Percentiles rank a stretch among this genome's conserved stretches.
These are phyloP conservation scores for Ethmia dodecea DNA, from an alignment of 2,888 invertebrate species.

Conservation along the genomic window DNA sequence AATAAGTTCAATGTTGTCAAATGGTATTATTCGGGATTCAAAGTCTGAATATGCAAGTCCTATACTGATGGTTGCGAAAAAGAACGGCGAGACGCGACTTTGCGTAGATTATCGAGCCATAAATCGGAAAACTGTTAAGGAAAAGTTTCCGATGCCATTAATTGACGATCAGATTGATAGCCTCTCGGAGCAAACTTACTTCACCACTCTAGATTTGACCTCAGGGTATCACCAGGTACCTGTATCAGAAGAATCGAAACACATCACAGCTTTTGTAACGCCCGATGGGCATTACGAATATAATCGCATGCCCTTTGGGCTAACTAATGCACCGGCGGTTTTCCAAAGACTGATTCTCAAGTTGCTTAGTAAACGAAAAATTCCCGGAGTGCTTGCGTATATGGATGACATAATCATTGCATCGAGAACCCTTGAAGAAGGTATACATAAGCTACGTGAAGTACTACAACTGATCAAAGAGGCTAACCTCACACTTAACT, in stretches of 20 bases:
- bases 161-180: not conserved
- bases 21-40: constrained; percentile 2
- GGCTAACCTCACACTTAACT: constrained; percentile 4
- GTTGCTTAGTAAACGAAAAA: not conserved
- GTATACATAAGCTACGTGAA: constrained; percentile 1
- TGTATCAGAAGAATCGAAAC: not conserved
- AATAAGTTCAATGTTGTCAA: not conserved
- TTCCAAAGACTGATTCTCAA: not conserved
- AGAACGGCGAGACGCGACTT: not conserved
- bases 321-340: constrained; percentile 1
- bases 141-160: constrained; percentile 4
- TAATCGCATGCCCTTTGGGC: too few relatives aligned
- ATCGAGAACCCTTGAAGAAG: not conserved
- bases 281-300: too few relatives aligned
- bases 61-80: constrained; percentile 2
- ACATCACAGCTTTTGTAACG: too few relatives aligned
- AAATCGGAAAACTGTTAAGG: constrained; percentile 1
- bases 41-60: constrained; percentile 4
- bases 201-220: not conserved
- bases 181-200: too few relatives aligned
- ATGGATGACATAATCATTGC: constrained; percentile 1
- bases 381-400: not conserved
- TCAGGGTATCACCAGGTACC: not conserved
- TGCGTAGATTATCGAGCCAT: too few relatives aligned
- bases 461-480: constrained; percentile 5